Evolutionary conservation across 37 sponge, comb jelly and placozoan species (phyloP).

Genomic region (Hexactinellida sp.): DNA sequence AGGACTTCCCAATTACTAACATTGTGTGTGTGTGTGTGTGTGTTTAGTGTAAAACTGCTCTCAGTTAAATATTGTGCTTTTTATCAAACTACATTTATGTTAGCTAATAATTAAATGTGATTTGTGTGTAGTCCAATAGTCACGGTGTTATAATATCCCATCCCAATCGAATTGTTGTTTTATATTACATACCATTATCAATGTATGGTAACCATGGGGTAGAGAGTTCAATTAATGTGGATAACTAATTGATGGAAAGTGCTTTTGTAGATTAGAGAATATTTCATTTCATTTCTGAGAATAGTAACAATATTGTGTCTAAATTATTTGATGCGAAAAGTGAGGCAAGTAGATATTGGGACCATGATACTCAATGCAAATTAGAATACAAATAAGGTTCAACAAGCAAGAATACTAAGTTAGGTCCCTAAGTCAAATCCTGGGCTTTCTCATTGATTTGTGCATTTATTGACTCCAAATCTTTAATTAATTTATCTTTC

Average conservation of each 20-base stretch:
- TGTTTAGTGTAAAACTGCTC: background rate
- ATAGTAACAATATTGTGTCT: no score
- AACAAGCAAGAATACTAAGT: background rate
- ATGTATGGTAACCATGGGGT: no score
- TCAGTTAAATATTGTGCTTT: background rate
- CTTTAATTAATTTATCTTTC: conserved; percentile 13
- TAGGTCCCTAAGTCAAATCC: background rate
- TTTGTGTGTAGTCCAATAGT: background rate
- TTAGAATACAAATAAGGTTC: background rate
- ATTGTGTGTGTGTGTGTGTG: no score
- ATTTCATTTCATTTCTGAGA: no score
- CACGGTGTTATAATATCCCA: background rate
- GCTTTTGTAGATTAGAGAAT: no score
- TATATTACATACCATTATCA: no score
- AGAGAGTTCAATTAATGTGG: no score
- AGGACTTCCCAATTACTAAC: background rate
- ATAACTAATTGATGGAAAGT: no score
- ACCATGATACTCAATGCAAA: background rate
- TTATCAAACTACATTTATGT: background rate
- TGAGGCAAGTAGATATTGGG: background rate
- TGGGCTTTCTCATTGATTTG: conserved; percentile 11
- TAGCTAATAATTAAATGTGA: background rate
- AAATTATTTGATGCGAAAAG: background rate
- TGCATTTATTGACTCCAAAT: background rate
- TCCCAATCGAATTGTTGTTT: no score